A percentile compares a stretch with the other conserved stretches of the same genome.
phyloP scores from a whole-genome alignment of 2,113 vertebrate species.

The Ovis canadensis region DNA sequence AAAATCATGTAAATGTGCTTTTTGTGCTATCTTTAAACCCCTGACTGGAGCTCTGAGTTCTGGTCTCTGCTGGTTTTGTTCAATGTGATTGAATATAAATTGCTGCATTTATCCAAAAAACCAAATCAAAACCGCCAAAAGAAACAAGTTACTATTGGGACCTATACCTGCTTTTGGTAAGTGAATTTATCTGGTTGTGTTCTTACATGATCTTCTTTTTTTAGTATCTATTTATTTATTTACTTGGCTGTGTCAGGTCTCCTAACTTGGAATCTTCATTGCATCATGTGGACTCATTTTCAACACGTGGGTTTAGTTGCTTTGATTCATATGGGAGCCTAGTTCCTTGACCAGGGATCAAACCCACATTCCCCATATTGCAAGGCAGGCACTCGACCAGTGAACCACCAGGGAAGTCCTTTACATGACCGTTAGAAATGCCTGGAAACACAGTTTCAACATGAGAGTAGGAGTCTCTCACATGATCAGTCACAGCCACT shows the following conservation, averaged over 20 bases:
- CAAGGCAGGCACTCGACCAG: neutral
- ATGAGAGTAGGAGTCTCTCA: neutral
- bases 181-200: neutral
- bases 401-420: neutral
- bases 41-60: neutral
- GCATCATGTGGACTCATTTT: neutral
- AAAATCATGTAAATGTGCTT: neutral
- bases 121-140: neutral
- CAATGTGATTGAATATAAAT: neutral
- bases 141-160: neutral
- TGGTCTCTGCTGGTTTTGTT: conserved; percentile 24
- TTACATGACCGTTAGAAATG: neutral
- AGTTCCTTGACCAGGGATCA: neutral
- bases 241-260: neutral
- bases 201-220: neutral
- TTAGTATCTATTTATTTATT: neutral
- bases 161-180: neutral
- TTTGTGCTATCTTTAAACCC: neutral
- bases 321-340: neutral
- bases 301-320: neutral
- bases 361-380: neutral
- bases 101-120: neutral
- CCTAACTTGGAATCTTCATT: neutral
- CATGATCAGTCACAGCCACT: neutral
- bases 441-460: neutral